Evolutionary conservation across 2,888 invertebrate genomes (phyloP), one percentile per base, ranked within the genome.

Genomic region (Macropis europaea): DNA sequence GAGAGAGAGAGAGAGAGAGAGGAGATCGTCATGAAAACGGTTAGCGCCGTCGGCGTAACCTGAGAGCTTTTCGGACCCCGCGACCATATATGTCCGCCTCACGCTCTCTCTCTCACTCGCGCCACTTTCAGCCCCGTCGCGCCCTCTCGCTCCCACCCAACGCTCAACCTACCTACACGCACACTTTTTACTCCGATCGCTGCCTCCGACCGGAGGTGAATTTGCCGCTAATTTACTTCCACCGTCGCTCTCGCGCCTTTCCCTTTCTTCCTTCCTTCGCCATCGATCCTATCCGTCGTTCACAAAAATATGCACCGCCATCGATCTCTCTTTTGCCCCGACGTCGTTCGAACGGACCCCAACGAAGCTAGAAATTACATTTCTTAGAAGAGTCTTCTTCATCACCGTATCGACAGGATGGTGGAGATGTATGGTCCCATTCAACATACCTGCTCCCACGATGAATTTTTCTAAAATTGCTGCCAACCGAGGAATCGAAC

Each of bases 11-110:
- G 61, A 43, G 61, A 53, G 70, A 76, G 68, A 53, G 73, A 52
- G 70, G 77, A 77, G 82, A 83, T 86, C 84, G 77, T 83, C 85
- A 79, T 82, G 84, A 81, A 83, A 84, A 84, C 83, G 80, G 82
- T 87, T 86, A 85, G 85, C 86, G 87, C 84, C 82, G 85, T 78
- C 79, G 74, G 79, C 85, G 90, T 89, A 89, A 89, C 86, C 85
- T 86, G 90, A 90, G 89, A 89, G 87, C 83, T 83, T 85, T 82
- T 83, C 86, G 77, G 86, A 85, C 84, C 84, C 87, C 84, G 89
- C 85, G 79, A 88, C 90, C 90, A 90, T 90, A 90, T 90, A 90
- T 90, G 90, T 89, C 89, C 89, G 88, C 86, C 84, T 81, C 73
- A 69, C 74, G 73, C 73, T 73, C 76, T 84, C 82, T 83, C 71